phyloP scores from a whole-genome alignment of 2,797 vertebrate genomes.

The Rhadinocentrus ornatus region DNA sequence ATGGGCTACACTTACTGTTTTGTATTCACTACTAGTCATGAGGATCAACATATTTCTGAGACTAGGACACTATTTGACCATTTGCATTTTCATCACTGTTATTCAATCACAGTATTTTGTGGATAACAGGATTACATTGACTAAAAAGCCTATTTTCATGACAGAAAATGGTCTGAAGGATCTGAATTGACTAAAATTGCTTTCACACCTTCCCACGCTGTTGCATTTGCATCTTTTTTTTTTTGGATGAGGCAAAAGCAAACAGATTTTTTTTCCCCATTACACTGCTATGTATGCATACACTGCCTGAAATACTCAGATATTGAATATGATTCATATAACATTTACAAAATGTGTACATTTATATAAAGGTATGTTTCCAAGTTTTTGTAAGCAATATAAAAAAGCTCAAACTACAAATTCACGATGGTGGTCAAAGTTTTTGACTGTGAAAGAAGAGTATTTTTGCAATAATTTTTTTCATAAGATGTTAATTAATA shows the following conservation, averaged over 20 bases:
- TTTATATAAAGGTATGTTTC: constrained; percentile 10
- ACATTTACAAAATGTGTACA: constrained; percentile 27
- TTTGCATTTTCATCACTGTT: constrained; percentile 46
- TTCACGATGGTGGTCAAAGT: constrained; percentile 7
- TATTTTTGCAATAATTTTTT: constrained; percentile 1
- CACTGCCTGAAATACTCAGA: constrained; percentile 41
- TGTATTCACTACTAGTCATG: constrained; percentile 11
- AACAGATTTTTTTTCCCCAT: constrained; percentile 35
- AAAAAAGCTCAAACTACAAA: constrained; percentile 23
- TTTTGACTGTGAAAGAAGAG: background rate
- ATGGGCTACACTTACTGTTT: background rate
- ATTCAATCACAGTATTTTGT: constrained; percentile 29
- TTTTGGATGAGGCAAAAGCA: constrained; percentile 48
- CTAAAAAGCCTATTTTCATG: constrained; percentile 58
- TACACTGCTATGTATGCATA: constrained; percentile 49
- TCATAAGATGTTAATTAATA: constrained; percentile 5
- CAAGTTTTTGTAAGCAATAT: constrained; percentile 5
- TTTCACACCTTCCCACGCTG: constrained; percentile 71
- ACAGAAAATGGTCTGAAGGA: constrained; percentile 44
- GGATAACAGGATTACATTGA: constrained; percentile 56
- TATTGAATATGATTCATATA: constrained; percentile 28
- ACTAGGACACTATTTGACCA: constrained; percentile 24
- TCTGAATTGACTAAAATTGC: constrained; percentile 61
- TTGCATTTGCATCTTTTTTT: constrained; percentile 53
- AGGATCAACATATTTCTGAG: constrained; percentile 26